Evolutionary conservation across 1,140 invertebrate species (phyloP), one percentile per base, ranked within the genome.

Genomic region (Sycophaga agraensis): DNA sequence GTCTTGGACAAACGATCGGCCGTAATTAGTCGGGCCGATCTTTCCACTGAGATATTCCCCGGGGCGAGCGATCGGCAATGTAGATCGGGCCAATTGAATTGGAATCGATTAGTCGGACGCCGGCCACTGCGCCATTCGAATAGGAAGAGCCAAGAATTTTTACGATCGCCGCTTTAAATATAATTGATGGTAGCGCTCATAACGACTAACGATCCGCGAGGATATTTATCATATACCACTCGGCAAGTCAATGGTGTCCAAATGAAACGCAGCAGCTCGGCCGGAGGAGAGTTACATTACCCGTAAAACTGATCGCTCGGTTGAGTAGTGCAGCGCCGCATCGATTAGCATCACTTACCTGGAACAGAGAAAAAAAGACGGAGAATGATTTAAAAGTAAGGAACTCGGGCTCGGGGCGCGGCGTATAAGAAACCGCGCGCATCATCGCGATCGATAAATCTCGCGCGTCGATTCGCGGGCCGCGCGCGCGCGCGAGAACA

Each of bases 271-370:
- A 1, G 35, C 16, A n/a, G n/a, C 7, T 16, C 28, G 14, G n/a
- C 5, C 17, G 34, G 14, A 31, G 5, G 57, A 0, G 17, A 34
- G 31, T 54, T n/a, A 60, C 59, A 16, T 60, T 54, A 60, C 49
- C 59, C 39, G 49, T 49, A 19, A 60, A 53, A 46, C 34, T 35
- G 31, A 53, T 60, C 28, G 40, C 16, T 2, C 34, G 14, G 8
- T n/a, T 31, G 24, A 21, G 42, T 22, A 48, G 31, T 9, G 22
- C 34, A 16, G 6, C 16, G 24, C 19, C 34, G 35, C 46, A 56
- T 56, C 51, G 51, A 63, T 63, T 56, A 51, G 46, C 46, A 58
- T 55, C 39, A 24, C 61, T 57, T 57, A 62, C 59, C 61, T 57
- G 49, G 4, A 63, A 63, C 54, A 58, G 51, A 56, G 14, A 16